Evolutionary conservation across 1,140 invertebrate genomes (phyloP).

Genomic region (Drosophila teissieri): DNA sequence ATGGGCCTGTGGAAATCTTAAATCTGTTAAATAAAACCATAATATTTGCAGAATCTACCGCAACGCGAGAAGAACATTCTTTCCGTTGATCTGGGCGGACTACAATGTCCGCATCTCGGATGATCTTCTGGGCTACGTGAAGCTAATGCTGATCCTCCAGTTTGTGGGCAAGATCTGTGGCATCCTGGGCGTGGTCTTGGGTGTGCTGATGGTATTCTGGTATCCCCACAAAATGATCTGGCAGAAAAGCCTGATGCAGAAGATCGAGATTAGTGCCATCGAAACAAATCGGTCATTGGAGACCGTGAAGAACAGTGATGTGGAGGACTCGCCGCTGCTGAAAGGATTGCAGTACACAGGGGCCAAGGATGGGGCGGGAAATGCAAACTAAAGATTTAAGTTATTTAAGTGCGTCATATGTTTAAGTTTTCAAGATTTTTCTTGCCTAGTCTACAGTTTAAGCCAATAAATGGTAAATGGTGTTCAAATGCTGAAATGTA

Average conservation of each 20-base stretch:
- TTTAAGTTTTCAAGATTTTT: constrained; percentile 18
- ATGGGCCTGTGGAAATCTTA: no score
- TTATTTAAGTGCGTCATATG: constrained; percentile 6
- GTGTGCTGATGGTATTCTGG: constrained; percentile 61
- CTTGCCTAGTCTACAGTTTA: constrained; percentile 30
- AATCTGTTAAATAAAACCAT: no score
- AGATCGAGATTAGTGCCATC: constrained; percentile 57
- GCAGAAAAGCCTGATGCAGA: constrained; percentile 61
- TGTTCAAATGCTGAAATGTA: not conserved
- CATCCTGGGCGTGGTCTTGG: constrained; percentile 41
- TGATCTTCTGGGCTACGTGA: constrained; percentile 84
- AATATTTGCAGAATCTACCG: constrained; percentile 80
- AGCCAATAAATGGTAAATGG: constrained; percentile 21
- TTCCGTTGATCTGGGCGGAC: constrained; percentile 92
- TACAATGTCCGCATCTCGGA: constrained; percentile 87
- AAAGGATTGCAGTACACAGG: constrained; percentile 48
- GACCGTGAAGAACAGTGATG: constrained; percentile 18
- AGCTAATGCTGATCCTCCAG: constrained; percentile 48
- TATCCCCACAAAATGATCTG: constrained; percentile 59
- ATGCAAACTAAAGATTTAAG: constrained; percentile 18
- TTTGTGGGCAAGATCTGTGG: constrained; percentile 45
- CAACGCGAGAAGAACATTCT: constrained; percentile 87
- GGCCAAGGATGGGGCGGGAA: constrained; percentile 8
- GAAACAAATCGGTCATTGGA: constrained; percentile 25
- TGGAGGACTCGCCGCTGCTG: constrained; percentile 59